Conservation (phyloP, 2,888 invertebrate genomes). For the Yponomeuta evonymella region DNA sequence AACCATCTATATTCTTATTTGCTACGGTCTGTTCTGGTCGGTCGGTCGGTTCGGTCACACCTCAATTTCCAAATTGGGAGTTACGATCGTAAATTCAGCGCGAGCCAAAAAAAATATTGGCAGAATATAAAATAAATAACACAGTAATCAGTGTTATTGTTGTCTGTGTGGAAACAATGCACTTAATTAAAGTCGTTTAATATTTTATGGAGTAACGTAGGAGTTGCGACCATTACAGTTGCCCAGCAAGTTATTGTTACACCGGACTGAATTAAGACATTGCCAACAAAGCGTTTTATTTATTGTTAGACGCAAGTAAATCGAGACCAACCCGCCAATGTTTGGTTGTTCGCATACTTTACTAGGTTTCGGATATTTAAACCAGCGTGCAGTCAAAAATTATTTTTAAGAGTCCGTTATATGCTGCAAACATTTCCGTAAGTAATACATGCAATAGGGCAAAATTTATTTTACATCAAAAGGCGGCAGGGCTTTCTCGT, state of each 20-base stretch:
- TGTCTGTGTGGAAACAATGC: conserved; percentile 51
- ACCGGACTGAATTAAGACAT: conserved; percentile 26
- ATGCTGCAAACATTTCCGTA: neutral
- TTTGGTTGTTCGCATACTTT: conserved; percentile 6
- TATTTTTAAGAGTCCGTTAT: neutral
- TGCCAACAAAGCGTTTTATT: conserved; percentile 11
- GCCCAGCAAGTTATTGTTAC: conserved; percentile 16
- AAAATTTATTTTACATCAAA: neutral
- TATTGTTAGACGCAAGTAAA: conserved; percentile 7
- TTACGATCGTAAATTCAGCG: conserved; percentile 3
- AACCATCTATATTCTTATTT: neutral
- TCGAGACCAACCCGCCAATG: neutral
- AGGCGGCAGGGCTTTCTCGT: neutral
- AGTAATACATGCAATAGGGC: neutral
- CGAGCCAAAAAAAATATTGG: neutral
- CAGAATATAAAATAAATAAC: conserved; percentile 31
- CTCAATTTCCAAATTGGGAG: conserved; percentile 9
- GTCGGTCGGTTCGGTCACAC: conserved; percentile 1
- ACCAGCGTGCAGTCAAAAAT: neutral
- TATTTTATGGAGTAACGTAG: conserved; percentile 28
- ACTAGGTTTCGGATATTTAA: neutral
- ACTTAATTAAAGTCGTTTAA: conserved; percentile 45
- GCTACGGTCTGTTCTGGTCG: neutral
- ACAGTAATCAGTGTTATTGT: conserved; percentile 45
- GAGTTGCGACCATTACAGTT: conserved; percentile 16